Conservation (phyloP, 2,797 vertebrate species). For the Gadopsis marmoratus region DNA sequence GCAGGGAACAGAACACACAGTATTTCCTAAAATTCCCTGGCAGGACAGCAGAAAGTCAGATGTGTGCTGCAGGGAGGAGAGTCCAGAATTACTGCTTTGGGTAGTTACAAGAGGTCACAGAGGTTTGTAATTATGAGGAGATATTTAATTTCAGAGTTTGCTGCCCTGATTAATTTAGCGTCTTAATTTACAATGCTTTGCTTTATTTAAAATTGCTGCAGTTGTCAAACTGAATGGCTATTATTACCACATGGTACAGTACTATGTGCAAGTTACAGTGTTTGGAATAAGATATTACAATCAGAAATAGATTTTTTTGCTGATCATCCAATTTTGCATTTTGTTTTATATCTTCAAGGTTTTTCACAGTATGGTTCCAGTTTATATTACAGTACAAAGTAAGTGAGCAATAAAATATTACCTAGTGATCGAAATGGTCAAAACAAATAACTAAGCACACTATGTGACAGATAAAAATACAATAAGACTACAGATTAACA, state of each 20-base stretch:
- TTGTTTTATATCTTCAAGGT: not conserved
- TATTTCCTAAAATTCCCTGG: conserved; percentile 8
- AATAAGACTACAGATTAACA: not conserved
- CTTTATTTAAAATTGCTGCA: not conserved
- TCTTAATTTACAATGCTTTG: not conserved
- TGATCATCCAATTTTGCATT: not conserved
- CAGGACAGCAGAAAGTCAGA: not conserved
- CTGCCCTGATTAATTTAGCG: not conserved
- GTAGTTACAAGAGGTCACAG: conserved; percentile 20
- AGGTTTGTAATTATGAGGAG: not conserved
- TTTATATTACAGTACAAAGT: not conserved
- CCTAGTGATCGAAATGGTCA: not conserved
- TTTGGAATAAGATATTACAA: too few relatives aligned
- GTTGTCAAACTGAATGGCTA: not conserved
- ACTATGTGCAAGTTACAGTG: not conserved
- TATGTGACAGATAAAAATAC: not conserved
- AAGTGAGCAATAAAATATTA: not conserved
- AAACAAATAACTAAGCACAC: not conserved
- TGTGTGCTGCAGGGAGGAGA: conserved; percentile 34
- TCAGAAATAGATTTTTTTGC: too few relatives aligned
- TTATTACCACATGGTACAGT: too few relatives aligned
- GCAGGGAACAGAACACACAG: conserved; percentile 5
- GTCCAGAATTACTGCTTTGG: conserved; percentile 34
- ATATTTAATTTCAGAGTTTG: not conserved
- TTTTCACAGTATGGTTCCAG: not conserved